A percentile compares a stretch with the other conserved stretches of the same genome.
Evolutionary conservation across 2,113 vertebrate genomes (phyloP).

Genomic region (Cavia aperea): DNA sequence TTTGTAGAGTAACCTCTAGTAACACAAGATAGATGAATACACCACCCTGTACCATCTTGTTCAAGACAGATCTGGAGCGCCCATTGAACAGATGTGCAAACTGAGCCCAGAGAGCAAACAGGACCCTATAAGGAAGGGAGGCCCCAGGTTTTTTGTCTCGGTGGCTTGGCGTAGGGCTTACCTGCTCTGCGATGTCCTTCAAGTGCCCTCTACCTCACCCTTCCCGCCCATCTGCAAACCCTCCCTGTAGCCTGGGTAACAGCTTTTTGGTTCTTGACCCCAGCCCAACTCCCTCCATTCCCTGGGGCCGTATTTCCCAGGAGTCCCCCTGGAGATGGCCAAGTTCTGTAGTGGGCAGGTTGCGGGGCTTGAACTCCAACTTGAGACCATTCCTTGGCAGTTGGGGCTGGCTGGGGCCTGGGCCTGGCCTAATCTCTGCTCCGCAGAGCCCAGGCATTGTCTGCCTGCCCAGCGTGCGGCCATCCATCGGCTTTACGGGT

Average conservation of each 20-base stretch:
- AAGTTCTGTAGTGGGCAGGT: not conserved
- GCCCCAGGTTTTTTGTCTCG: not conserved
- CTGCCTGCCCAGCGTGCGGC: not conserved
- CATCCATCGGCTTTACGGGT: not conserved
- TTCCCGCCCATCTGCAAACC: too few species aligned
- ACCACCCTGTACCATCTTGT: not conserved
- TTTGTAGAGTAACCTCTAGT: not conserved
- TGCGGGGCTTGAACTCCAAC: rapidly evolving
- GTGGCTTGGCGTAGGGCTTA: not conserved
- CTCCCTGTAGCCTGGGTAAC: not conserved
- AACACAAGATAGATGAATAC: not conserved
- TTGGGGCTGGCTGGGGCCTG: rapidly evolving
- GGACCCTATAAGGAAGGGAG: not conserved
- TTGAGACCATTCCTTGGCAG: too few species aligned
- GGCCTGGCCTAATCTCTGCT: not conserved
- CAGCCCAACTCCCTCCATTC: not conserved
- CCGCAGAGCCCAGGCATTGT: not conserved
- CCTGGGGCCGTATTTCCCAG: not conserved
- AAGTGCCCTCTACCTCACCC: not conserved
- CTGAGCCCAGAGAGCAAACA: not conserved
- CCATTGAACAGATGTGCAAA: not conserved
- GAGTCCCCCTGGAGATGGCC: not conserved
- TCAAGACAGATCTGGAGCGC: not conserved
- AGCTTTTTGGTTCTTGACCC: not conserved
- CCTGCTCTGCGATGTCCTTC: not conserved